phyloP scores from a whole-genome alignment of 2,797 vertebrate species.

The Xyrichtys novacula region DNA sequence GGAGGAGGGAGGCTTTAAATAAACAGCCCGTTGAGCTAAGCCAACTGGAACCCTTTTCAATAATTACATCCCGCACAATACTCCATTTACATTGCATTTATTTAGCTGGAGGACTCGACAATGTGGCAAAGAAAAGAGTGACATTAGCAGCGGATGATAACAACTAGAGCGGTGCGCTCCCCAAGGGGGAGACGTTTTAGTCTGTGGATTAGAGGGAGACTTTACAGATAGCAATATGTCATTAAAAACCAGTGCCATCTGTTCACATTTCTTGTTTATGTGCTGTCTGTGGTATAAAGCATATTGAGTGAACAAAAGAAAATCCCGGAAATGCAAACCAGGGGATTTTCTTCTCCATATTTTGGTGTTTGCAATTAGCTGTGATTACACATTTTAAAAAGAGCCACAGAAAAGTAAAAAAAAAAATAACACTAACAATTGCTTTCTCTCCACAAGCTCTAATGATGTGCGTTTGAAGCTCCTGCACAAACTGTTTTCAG shows the following conservation, averaged over 20 bases:
- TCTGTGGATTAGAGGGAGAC: slow-evolving; percentile 74
- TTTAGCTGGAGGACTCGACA: slow-evolving; percentile 74
- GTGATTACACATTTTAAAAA: slow-evolving; percentile 64
- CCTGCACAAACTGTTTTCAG: slow-evolving; percentile 53
- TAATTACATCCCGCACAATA: slow-evolving; percentile 78
- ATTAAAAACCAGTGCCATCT: slow-evolving; percentile 81
- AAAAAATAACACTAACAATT: slow-evolving; percentile 52
- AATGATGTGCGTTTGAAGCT: slow-evolving; percentile 67
- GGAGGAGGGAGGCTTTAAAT: slow-evolving; percentile 73
- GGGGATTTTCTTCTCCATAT: slow-evolving; percentile 55
- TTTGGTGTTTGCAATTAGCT: slow-evolving; percentile 64
- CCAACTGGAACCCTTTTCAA: slow-evolving; percentile 78
- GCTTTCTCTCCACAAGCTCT: slow-evolving; percentile 55
- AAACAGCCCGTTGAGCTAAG: slow-evolving; percentile 72
- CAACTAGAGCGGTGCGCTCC: slow-evolving; percentile 69
- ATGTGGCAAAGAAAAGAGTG: slow-evolving; percentile 70
- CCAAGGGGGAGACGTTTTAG: slow-evolving; percentile 69
- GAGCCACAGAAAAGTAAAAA: slow-evolving; percentile 41
- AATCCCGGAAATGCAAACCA: slow-evolving; percentile 69
- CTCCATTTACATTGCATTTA: slow-evolving; percentile 75
- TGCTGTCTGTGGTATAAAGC: slow-evolving; percentile 60
- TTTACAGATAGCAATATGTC: slow-evolving; percentile 81
- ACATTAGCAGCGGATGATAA: slow-evolving; percentile 76
- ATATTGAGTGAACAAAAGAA: slow-evolving; percentile 55
- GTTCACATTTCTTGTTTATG: slow-evolving; percentile 73